Percentiles rank a stretch among this genome's conserved stretches.
Conservation (phyloP, 2,113 vertebrate genomes). For the Lichenostomus cassidix region DNA sequence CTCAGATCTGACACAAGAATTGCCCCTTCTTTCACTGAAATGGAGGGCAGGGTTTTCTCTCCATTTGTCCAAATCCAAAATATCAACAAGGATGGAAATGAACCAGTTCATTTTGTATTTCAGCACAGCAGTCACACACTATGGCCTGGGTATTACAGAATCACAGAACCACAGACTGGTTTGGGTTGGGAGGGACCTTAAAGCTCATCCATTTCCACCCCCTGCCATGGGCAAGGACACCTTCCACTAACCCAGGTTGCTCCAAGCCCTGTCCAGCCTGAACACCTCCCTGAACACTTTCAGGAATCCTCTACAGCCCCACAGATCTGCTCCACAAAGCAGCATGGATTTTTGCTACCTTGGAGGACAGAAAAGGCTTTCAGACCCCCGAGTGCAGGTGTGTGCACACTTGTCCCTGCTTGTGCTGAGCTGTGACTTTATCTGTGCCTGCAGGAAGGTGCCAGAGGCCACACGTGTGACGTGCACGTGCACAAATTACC, state of each 20-base stretch:
- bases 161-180: fast-evolving
- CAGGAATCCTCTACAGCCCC: not conserved
- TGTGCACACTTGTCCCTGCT: fast-evolving
- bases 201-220: not conserved
- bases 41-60: not conserved
- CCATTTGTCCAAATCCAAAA: not conserved
- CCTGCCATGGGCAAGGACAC: not conserved
- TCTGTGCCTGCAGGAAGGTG: fast-evolving
- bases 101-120: fast-evolving
- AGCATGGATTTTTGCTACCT: fast-evolving
- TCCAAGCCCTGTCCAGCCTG: not conserved
- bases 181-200: not conserved
- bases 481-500: fast-evolving
- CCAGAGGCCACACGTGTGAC: fast-evolving
- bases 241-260: fast-evolving
- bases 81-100: not conserved
- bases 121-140: not conserved
- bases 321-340: not conserved
- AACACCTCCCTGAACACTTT: not conserved
- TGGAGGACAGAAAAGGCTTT: not conserved
- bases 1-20: not conserved
- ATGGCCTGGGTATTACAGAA: not conserved
- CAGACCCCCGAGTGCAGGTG: fast-evolving
- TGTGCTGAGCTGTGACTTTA: fast-evolving
- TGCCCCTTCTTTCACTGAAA: not conserved